phyloP scores from a whole-genome alignment of 2,888 invertebrate species.

The Chelonus formosanus region DNA sequence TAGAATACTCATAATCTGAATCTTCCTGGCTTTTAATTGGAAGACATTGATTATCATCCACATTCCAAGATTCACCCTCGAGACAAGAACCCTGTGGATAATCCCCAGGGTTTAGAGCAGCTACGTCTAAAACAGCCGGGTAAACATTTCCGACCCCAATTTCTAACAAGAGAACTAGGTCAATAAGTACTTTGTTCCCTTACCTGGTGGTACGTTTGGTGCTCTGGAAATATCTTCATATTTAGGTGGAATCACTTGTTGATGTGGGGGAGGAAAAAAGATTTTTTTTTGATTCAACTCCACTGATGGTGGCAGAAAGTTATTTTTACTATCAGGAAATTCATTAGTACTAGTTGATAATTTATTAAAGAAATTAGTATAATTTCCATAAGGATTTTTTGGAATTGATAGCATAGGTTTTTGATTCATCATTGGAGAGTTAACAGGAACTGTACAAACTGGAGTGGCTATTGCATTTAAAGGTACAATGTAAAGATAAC shows the following conservation, averaged over 20 bases:
- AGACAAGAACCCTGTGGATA: slow-evolving; percentile 45
- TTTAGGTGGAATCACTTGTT: no score
- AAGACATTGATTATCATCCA: slow-evolving; percentile 42
- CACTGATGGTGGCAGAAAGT: no score
- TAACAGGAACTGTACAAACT: slow-evolving; percentile 39
- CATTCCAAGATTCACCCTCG: slow-evolving; percentile 43
- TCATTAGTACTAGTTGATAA: background rate
- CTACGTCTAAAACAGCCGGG: background rate
- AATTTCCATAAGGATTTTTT: slow-evolving; percentile 17
- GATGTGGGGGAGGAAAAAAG: no score
- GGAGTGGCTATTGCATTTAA: slow-evolving; percentile 32
- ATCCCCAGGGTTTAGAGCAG: slow-evolving; percentile 30
- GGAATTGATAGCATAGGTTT: background rate
- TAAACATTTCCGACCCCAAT: background rate
- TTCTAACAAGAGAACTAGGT: slow-evolving; percentile 1
- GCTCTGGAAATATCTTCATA: no score
- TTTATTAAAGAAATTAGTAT: slow-evolving; percentile 4
- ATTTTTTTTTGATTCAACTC: no score
- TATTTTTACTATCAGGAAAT: no score
- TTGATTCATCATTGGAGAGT: slow-evolving; percentile 29
- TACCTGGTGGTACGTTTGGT: no score
- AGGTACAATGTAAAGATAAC: slow-evolving; percentile 40
- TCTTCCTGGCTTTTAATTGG: slow-evolving; percentile 41
- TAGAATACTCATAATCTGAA: slow-evolving; percentile 39
- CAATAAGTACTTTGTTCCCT: background rate